A percentile compares a stretch with the other conserved stretches of the same genome.
Evolutionary conservation across 2,797 vertebrate genomes (phyloP).

Genomic region (Chromobotia macracanthus): DNA sequence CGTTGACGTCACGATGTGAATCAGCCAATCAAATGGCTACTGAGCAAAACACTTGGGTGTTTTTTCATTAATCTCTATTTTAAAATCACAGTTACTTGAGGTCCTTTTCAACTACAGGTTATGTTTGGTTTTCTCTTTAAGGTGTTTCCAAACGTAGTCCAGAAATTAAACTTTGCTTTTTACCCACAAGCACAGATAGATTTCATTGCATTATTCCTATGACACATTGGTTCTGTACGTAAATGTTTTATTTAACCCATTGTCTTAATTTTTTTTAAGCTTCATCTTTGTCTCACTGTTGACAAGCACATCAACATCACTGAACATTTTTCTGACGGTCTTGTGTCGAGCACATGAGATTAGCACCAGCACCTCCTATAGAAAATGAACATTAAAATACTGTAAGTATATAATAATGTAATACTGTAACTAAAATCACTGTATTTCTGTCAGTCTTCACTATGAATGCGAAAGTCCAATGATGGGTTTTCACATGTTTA

Average conservation of each 20-base stretch:
- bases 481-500: conserved; percentile 86
- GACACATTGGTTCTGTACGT: conserved; percentile 39
- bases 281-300: conserved; percentile 66
- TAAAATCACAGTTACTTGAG: not conserved
- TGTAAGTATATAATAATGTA: too few relatives aligned
- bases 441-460: conserved; percentile 84
- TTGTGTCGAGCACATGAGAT: conserved; percentile 60
- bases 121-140: conserved; percentile 10
- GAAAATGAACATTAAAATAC: conserved; percentile 53
- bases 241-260: conserved; percentile 53
- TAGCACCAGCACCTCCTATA: conserved; percentile 87
- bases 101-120: not conserved
- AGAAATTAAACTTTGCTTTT: not conserved
- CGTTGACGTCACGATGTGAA: not conserved
- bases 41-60: not conserved
- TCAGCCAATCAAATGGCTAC: not conserved
- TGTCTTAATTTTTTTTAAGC: conserved; percentile 56
- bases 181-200: not conserved
- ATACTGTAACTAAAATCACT: conserved; percentile 74
- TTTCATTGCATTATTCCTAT: not conserved
- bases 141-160: not conserved
- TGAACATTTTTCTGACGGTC: conserved; percentile 31
- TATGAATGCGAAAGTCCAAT: conserved; percentile 73
- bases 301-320: conserved; percentile 63
- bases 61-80: too few relatives aligned